A percentile compares a stretch with the other conserved stretches of the same genome.
Evolutionary conservation across 1,140 invertebrate genomes (phyloP).

Genomic region (Chironomus tepperi): DNA sequence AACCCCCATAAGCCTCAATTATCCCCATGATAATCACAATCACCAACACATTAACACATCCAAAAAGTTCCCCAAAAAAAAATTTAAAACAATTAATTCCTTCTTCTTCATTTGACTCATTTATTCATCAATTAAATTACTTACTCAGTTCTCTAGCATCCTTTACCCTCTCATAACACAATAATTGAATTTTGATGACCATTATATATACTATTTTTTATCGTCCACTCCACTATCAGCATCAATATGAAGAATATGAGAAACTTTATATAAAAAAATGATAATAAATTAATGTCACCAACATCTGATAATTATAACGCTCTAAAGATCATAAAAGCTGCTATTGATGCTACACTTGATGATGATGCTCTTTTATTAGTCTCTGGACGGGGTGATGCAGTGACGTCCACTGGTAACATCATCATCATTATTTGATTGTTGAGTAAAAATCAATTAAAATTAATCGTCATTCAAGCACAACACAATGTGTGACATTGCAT

Average conservation of each 20-base stretch:
- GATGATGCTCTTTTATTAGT: no score
- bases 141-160: not conserved
- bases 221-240: not conserved
- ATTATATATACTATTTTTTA: not conserved
- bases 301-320: not conserved
- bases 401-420: not conserved
- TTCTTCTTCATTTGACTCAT: no score
- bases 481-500: no score
- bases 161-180: not conserved
- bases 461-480: not conserved
- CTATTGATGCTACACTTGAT: no score
- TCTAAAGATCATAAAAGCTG: not conserved
- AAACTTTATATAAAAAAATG: not conserved
- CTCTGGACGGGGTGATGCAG: no score
- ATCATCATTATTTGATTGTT: not conserved
- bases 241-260: not conserved
- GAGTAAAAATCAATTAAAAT: conserved; percentile 15
- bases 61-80: no score
- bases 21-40: no score
- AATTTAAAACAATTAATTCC: no score
- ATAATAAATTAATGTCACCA: conserved; percentile 10
- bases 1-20: no score
- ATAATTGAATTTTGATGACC: not conserved
- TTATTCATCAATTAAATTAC: not conserved
- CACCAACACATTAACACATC: no score